Evolutionary conservation across 2,888 invertebrate species (phyloP), one percentile per base, ranked within the genome.

Genomic region (Cheilosia soror): DNA sequence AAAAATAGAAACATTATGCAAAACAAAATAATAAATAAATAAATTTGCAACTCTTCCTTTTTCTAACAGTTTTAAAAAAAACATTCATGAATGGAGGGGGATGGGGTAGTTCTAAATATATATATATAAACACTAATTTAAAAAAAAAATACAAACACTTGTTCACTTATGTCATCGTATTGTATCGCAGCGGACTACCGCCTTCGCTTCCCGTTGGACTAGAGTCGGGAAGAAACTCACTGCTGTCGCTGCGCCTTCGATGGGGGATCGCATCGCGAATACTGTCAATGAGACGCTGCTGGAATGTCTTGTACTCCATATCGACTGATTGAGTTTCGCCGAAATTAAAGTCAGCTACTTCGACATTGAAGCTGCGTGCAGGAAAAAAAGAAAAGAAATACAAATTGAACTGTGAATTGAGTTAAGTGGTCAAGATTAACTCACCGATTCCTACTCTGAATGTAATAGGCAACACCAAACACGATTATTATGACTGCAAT

Each of bases 341-440:
- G 90, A 98, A 98, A 91, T 98, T 97, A 90, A 98, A 98, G 91
- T 98, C 96, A 0, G 98, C 97, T 13, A 97, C 97, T 93, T 98
- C 98, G 57, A 98, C 94, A 2, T 95, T 95, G 89, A 96, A 96
- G 88, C 96, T 96, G 91, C 33, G 42, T 42, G 15, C 81, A 76
- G 57, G n/a, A 27, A 25, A 4, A 2, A 4, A 25, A 4, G 1
- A 4, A 37, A 31, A 11, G 4, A 15, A 57, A 31, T 33, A 31
- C 20, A 57, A 11, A 11, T 11, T 11, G 60, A 15, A 44, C n/a
- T 51, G 15, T 49, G 47, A 53, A 55, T 40, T 47, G 4, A 55
- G 47, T 27, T 27, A n/a, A n/a, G 15, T 44, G 44, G 47, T 53
- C 31, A 44, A 55, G 15, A 72, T 62, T 37, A n/a, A 86, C 89